Conservation (phyloP, 1,140 invertebrate genomes). For the Drosophila biarmipes region DNA sequence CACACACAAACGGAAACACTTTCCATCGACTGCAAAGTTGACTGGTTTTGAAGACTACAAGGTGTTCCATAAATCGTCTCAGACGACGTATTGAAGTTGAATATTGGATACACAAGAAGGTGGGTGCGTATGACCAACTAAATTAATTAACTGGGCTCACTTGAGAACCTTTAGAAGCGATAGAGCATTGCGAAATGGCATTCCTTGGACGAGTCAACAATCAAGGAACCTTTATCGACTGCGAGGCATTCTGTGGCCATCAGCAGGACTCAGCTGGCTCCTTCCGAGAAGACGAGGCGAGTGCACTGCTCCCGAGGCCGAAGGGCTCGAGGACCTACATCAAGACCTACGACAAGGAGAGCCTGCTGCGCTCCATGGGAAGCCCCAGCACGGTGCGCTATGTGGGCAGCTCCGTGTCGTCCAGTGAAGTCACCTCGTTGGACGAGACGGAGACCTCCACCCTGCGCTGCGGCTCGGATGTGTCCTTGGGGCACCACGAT, state of each 20-base stretch:
- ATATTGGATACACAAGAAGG: conserved; percentile 11
- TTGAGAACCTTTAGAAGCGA: not conserved
- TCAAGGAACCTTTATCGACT: conserved; percentile 25
- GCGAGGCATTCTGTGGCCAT: conserved; percentile 26
- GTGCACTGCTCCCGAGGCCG: not conserved
- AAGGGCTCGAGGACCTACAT: conserved; percentile 58
- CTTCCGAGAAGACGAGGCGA: not conserved
- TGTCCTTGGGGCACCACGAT: conserved; percentile 9
- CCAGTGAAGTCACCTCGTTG: conserved; percentile 50
- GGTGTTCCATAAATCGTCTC: conserved; percentile 38
- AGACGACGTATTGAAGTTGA: conserved; percentile 48
- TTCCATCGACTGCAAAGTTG: conserved; percentile 12
- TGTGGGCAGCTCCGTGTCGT: conserved; percentile 59
- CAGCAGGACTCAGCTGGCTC: not conserved
- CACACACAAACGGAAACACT: conserved; percentile 16
- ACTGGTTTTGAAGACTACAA: conserved; percentile 1
- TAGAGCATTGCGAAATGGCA: conserved; percentile 40
- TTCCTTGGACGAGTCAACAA: conserved; percentile 56
- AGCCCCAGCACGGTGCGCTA: conserved; percentile 46
- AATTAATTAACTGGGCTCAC: not conserved
- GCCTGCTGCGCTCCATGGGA: conserved; percentile 2
- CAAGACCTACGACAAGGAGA: conserved; percentile 34
- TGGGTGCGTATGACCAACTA: not conserved
- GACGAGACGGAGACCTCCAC: conserved; percentile 64
- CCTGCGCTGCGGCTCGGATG: conserved; percentile 38